These are phyloP conservation scores for Calephelis virginiensis DNA, from an alignment of 1,140 invertebrate genomes.

Conservation along the genomic window DNA sequence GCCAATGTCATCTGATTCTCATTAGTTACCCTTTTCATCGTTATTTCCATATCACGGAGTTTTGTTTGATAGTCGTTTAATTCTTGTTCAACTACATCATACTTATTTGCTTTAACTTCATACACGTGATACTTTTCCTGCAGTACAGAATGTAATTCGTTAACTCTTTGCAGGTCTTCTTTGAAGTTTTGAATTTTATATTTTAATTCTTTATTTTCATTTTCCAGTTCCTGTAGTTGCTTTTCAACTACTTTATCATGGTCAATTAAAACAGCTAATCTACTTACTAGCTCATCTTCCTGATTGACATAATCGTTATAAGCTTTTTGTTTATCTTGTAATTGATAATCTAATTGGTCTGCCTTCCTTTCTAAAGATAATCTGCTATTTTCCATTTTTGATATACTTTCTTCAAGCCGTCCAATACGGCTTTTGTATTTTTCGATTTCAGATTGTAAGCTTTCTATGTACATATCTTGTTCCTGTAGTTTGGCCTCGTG, in stretches of 20 bases:
- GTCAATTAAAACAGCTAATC: conserved; percentile 76
- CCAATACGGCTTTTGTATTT: conserved; percentile 81
- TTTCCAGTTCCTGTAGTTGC: conserved; percentile 75
- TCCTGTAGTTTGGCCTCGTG: conserved; percentile 85
- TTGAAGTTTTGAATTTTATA: conserved; percentile 71
- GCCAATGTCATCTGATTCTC: conserved; percentile 77
- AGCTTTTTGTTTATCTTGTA: conserved; percentile 77
- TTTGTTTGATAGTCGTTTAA: conserved; percentile 47
- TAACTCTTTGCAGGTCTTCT: conserved; percentile 64
- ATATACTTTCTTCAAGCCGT: conserved; percentile 80
- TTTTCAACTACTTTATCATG: conserved; percentile 80
- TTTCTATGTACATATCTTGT: conserved; percentile 85
- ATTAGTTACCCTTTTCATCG: conserved; percentile 75
- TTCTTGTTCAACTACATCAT: conserved; percentile 50
- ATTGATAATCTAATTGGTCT: conserved; percentile 77
- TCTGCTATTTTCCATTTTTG: conserved; percentile 78
- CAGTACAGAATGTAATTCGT: conserved; percentile 55
- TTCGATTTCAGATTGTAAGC: conserved; percentile 82
- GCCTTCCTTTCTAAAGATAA: conserved; percentile 77
- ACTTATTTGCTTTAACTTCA: conserved; percentile 51
- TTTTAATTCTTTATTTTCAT: conserved; percentile 80
- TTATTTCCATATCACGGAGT: conserved; percentile 68
- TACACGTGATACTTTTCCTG: conserved; percentile 50
- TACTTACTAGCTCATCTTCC: conserved; percentile 78
- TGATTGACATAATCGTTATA: conserved; percentile 78